Evolutionary conservation across 2,113 vertebrate species (phyloP), one percentile per base, ranked within the genome.

Genomic region (Phylloscopus whistleri): DNA sequence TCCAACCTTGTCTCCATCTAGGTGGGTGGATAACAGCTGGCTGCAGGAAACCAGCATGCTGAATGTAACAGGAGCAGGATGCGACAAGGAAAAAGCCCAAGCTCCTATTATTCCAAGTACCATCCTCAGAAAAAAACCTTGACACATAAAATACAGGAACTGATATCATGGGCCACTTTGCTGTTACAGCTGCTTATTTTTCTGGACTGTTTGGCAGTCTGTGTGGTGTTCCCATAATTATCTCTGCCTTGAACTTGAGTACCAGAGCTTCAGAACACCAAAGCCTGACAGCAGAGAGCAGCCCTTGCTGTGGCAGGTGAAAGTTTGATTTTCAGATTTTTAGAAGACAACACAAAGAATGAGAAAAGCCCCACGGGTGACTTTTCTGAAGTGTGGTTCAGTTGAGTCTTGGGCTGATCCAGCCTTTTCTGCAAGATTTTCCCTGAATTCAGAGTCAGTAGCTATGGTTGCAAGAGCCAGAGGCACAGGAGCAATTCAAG

Each of bases 21-120:
- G 53, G 78, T 84, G 74, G 52, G 62, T 52, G 37, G 69, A 16
- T 84, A 78, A 81, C 35, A 81, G 64, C 66, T 84, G 80, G 39
- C 74, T 63, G 52, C 74, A 81, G 52, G 60, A 81, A 81, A 78
- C 16, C 27, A 67, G 26, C 23, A 18, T 11, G 26, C 31, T 46
- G 30, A 63, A 63, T 10, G 10, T 12, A 70, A 58, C 30, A 35
- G 73, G 59, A 84, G 64, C 59, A 80, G 46, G 27, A 70, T 63
- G 35, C 0, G 0, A 67, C 48, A 55, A 48, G 49, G 55, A 21
- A n/a, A 51, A 75, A 55, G 39, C 3, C 2, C 15, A 11, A 87
- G 51, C 27, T 48, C 53, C 22, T 86, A 8, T 74, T 59, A 78
- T 14, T 82, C 35, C 48, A 91, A 89, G 33, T 33, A 33, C 35